phyloP scores from a whole-genome alignment of 2,888 invertebrate genomes.

The Heteropelma amictum region DNA sequence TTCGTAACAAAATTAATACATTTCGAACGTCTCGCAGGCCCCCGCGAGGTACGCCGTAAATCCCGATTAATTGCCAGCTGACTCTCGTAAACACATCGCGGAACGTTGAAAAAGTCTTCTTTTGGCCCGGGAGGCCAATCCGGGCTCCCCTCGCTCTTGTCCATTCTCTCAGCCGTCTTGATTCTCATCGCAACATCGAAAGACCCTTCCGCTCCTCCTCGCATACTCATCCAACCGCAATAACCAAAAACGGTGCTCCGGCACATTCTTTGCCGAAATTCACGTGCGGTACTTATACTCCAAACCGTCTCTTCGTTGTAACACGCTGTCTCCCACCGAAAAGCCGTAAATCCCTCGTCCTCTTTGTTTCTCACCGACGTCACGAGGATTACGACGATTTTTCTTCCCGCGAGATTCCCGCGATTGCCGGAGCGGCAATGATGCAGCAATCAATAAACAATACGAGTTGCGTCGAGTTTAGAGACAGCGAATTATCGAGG shows the following conservation, averaged over 20 bases:
- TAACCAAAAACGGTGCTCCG: conserved; percentile 35
- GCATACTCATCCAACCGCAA: conserved; percentile 1
- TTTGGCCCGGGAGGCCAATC: conserved; percentile 34
- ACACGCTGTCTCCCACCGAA: too few relatives aligned
- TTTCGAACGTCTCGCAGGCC: conserved; percentile 60
- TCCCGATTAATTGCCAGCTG: conserved; percentile 72
- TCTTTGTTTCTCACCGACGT: too few relatives aligned
- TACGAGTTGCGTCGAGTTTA: background rate
- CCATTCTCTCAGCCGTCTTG: conserved; percentile 13
- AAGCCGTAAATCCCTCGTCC: background rate
- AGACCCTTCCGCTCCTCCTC: conserved; percentile 1
- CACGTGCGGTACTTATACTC: conserved; percentile 21
- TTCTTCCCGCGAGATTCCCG: too few relatives aligned
- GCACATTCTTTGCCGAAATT: conserved; percentile 40
- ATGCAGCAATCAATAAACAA: background rate
- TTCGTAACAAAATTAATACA: conserved; percentile 67
- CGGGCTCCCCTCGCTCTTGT: conserved; percentile 20
- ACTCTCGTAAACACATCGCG: conserved; percentile 65
- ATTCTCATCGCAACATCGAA: conserved; percentile 24
- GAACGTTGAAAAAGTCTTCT: conserved; percentile 51
- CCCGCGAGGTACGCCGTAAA: conserved; percentile 68
- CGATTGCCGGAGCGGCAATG: too few relatives aligned
- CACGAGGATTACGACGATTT: background rate
- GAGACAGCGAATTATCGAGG: conserved; percentile 22
- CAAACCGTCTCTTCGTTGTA: too few relatives aligned